Evolutionary conservation across 2,888 invertebrate species (phyloP).

Genomic region (Troides aeacus): DNA sequence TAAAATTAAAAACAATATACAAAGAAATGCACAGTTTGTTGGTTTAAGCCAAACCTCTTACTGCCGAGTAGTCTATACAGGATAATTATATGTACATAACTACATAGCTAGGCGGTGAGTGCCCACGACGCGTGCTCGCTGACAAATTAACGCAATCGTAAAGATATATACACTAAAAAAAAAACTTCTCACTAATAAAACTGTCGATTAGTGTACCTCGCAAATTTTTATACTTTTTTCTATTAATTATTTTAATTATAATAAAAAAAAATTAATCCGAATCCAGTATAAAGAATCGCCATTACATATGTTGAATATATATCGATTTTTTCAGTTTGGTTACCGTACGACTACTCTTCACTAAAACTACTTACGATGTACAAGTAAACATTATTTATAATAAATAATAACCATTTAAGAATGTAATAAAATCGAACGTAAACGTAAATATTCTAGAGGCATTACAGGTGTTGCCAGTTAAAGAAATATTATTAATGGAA

Average conservation of each 20-base stretch:
- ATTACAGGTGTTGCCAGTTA: conserved; percentile 11
- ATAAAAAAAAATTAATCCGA: neutral
- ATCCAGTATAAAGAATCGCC: neutral
- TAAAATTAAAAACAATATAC: conserved; percentile 32
- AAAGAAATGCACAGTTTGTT: conserved; percentile 27
- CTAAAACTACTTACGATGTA: conserved; percentile 1
- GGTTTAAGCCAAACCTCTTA: conserved; percentile 12
- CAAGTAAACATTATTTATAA: conserved; percentile 11
- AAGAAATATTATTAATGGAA: conserved; percentile 15
- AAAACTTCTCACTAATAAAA: neutral
- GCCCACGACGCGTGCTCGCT: neutral
- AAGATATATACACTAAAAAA: neutral
- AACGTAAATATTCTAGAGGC: neutral
- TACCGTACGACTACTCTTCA: neutral
- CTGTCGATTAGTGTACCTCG: neutral
- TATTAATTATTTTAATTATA: neutral
- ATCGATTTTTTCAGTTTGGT: too few species aligned
- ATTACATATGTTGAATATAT: too few species aligned
- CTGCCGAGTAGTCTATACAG: conserved; percentile 30
- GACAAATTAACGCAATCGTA: too few species aligned
- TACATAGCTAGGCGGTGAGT: conserved; percentile 29
- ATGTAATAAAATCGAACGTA: conserved; percentile 10
- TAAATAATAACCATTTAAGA: conserved; percentile 23
- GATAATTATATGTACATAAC: conserved; percentile 39
- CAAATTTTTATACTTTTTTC: neutral